Base-by-base conservation (phyloP, 2,888 invertebrate species). In the Sisyra nigra region DNA sequence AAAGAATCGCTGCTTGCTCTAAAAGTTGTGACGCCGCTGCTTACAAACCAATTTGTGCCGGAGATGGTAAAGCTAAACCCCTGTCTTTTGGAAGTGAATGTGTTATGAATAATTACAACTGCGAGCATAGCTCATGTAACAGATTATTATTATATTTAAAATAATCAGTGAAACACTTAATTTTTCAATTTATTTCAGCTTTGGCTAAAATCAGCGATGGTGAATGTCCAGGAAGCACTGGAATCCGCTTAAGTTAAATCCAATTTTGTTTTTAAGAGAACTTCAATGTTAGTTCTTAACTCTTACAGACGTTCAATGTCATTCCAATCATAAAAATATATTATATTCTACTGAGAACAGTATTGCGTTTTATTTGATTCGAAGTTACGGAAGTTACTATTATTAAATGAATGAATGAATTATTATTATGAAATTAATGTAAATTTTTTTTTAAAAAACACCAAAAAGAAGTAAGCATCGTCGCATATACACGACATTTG, bases 101-200 rank as follows among this genome's bases (percentile, higher is more conserved):
- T 54, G 74, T 72, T 37, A 59, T 79, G 59, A 67, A 71, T 47
- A 72, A 74, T 51, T 69, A 73, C 57, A 79, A 78, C 52, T 79
- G 79, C 59, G 76, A 78, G 53, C 65, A 72, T 52, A 70, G 71
- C 52, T 70, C 71, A 38, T 69, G 78, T 78, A 58, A 69, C 72
- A 65, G 46, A 15, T 32, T 33, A n/a, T n/a, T n/a, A n/a, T n/a
- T n/a, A n/a, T n/a, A n/a, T 34, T 31, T 19, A n/a, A 13, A 29
- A 32, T 24, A 31, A 29, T 36, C 10, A 34, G 35, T 33, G 38
- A n/a, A n/a, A n/a, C n/a, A n/a, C 29, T 35, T 8, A 44, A 37
- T 24, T 46, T 48, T 46, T 45, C 48, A 53, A 63, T 50, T 54
- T 45, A 49, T 67, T 71, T 24, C 66, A 78, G 78, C 68, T 52